Percentiles rank a stretch among this genome's conserved stretches.
These are phyloP conservation scores for Dexiosoma caninum DNA, from an alignment of 2,888 invertebrate genomes.

Conservation along the genomic window DNA sequence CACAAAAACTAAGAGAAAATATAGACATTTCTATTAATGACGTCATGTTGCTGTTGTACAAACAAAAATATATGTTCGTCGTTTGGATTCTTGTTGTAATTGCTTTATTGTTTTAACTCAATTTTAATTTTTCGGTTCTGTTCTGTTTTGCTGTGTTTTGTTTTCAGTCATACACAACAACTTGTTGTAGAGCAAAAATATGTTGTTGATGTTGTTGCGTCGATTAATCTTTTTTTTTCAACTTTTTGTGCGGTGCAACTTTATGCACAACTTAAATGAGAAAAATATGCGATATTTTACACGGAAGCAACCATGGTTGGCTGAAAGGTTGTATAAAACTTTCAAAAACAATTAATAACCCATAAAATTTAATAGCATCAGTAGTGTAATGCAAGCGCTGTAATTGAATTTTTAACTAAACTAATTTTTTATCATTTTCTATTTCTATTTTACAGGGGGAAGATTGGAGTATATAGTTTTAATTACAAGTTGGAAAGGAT, in stretches of 20 bases:
- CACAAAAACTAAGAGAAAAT: neutral
- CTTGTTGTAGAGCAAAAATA: neutral
- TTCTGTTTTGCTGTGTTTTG: neutral
- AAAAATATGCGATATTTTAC: neutral
- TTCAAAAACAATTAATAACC: neutral
- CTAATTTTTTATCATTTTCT: neutral
- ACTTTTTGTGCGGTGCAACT: neutral
- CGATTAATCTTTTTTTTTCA: neutral
- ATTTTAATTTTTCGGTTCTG: neutral
- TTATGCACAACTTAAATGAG: neutral
- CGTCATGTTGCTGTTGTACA: conserved; percentile 11
- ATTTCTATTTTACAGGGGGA: no score
- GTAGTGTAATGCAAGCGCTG: neutral
- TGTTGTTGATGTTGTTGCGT: neutral
- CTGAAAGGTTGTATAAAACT: neutral
- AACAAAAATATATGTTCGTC: conserved; percentile 18
- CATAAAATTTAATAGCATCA: neutral
- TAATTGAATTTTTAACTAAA: conserved; percentile 18
- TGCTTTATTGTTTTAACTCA: conserved; percentile 15
- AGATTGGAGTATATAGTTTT: neutral
- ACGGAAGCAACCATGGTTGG: no score
- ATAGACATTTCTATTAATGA: neutral
- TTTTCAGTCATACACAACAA: no score
- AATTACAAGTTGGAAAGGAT: neutral
- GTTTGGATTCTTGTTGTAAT: conserved; percentile 21